Conservation (phyloP, 1,140 invertebrate species). For the Drosophila dunni region DNA sequence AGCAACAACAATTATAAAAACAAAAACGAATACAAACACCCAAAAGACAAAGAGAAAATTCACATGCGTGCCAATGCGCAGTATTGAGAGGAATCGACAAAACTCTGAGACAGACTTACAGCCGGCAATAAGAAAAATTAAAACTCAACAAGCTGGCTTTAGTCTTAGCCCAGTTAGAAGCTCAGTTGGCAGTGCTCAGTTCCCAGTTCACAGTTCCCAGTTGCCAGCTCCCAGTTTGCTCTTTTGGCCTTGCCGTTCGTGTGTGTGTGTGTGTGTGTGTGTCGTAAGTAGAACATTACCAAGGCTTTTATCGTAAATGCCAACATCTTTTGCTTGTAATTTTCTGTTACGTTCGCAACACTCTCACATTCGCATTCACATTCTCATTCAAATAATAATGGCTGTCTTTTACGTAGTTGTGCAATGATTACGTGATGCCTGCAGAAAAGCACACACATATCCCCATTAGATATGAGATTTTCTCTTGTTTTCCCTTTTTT, state of each 20-base stretch:
- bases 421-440: constrained; percentile 81
- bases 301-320: constrained; percentile 82
- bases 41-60: constrained; percentile 22
- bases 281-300: constrained; percentile 79
- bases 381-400: constrained; percentile 80
- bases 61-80: constrained; percentile 48
- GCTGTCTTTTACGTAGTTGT: constrained; percentile 78
- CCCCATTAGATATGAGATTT: constrained; percentile 79
- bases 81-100: constrained; percentile 55
- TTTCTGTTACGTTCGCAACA: constrained; percentile 76
- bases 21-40: too few relatives aligned
- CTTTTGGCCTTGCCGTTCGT: constrained; percentile 44
- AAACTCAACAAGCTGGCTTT: constrained; percentile 38
- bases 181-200: too few relatives aligned
- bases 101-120: constrained; percentile 21
- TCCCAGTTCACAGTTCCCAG: constrained; percentile 20
- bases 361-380: constrained; percentile 37
- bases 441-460: constrained; percentile 68
- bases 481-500: constrained; percentile 50
- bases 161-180: constrained; percentile 14
- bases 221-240: not conserved
- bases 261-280: too few relatives aligned
- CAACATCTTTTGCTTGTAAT: constrained; percentile 81
- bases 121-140: constrained; percentile 8
- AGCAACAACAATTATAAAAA: too few relatives aligned